Conservation (phyloP, 2,888 invertebrate species). For the Apamea anceps region DNA sequence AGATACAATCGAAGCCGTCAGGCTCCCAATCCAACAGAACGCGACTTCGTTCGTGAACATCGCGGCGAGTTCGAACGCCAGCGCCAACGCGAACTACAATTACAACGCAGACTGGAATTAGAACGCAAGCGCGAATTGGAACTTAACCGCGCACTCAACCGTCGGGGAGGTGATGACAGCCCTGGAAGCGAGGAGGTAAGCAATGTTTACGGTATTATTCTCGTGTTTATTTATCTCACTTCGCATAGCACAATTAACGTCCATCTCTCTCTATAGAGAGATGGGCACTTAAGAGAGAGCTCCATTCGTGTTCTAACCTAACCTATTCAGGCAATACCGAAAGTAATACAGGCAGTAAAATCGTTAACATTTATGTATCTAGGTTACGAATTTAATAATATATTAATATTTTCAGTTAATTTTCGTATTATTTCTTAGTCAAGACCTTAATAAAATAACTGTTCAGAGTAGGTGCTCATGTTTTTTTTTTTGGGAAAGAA, state of each 20-base stretch:
- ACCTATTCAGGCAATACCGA: background rate
- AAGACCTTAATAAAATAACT: background rate
- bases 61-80: constrained; percentile 3
- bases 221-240: background rate
- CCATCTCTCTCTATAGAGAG: background rate
- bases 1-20: background rate
- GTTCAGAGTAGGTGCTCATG: background rate
- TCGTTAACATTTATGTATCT: background rate
- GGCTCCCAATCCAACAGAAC: background rate
- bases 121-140: background rate
- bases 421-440: background rate
- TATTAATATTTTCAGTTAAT: background rate
- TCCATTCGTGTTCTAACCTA: background rate
- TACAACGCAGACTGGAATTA: background rate
- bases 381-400: background rate
- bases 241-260: background rate
- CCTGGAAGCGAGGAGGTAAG: constrained; percentile 15
- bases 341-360: background rate
- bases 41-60: constrained; percentile 15
- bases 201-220: background rate
- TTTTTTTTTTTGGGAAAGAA: background rate
- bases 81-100: background rate
- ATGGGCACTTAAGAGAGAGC: background rate
- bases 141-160: background rate
- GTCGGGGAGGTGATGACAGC: background rate